Base-by-base conservation (phyloP, 2,113 vertebrate genomes). In the Anolis carolinensis region DNA sequence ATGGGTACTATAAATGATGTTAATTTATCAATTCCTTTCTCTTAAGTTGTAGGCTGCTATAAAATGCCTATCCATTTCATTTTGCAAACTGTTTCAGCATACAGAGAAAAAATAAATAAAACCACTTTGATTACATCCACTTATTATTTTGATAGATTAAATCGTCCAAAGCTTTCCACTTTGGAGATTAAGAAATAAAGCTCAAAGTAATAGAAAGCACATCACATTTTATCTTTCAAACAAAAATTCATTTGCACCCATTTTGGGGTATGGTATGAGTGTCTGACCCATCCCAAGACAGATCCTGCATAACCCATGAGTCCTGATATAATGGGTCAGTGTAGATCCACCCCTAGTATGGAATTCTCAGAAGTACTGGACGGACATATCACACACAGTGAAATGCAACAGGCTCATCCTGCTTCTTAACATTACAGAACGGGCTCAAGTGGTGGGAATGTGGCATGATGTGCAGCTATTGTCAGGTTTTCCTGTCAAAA, bases 131-230 rank as follows among this genome's bases (percentile, higher is more conserved):
- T 91, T 93, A 86, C 7, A 92, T 86, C 82, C 81, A 88, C 76
- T 85, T 87, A 92, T 80, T 86, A 86, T 90, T 92, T 90, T 93
- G 48, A 88, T 82, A 48, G 52, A 89, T 82, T 89, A 52, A 85
- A 88, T 62, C 44, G 76, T 78, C 73, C 67, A 85, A 86, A 91
- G 27, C 81, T 84, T 81, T 89, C 55, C 85, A 72, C 68, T 81
- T 10, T 78, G 86, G 20, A 93, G 88, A 83, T 81, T 84, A 84
- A 82, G 59, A 87, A 93, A 92, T 71, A 63, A 91, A 94, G 23
- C 71, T 81, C 32, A 81, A 84, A 85, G 39, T 23, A 81, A 30
- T 48, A 78, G 32, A 75, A 34, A 88, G 59, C 83, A 84, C 2
- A 89, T 87, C 78, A 78, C 6, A 77, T 73, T 88, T 92, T 92